Evolutionary conservation across 2,797 vertebrate genomes (phyloP), one percentile per base, ranked within the genome.

Genomic region (Hydrocynus forskahlii): DNA sequence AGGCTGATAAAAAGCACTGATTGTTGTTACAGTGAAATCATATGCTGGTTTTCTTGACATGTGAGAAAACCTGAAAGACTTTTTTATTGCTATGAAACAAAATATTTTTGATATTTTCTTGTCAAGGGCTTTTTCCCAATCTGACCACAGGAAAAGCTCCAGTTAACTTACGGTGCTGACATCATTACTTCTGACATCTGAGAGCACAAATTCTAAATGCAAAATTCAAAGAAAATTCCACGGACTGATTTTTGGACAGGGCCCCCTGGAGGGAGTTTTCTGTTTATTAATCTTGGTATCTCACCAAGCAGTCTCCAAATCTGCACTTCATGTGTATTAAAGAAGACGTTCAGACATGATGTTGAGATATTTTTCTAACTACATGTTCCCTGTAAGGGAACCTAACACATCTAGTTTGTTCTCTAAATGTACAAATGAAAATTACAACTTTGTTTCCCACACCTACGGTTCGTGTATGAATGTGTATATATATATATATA

Each of bases 21-120:
- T 10, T 63, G 57, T 71, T 68, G 54, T 72, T 63, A 73, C 7
- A 52, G 12, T 54, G 72, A 71, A 81, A 74, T 12, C 16, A 76
- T 64, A 16, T 50, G 21, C 35, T 52, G 75, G 80, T 87, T 48
- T 68, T 40, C 21, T 5, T 43, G 16, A 10, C n/a, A 13, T 40
- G 1, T 60, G 23, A 72, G 19, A 55, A 79, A 79, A 14, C 14
- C 7, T 66, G 45, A 59, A 43, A 14, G 0, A 16, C 14, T 50
- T 12, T 71, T n/a, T 69, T 2, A 57, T 29, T 72, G 23, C 6
- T 72, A 35, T 73, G 50, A 74, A 48, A 29, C 62, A 50, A 85
- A 76, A 79, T 86, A 88, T 55, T 82, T 87, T 84, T 84, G 59
- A 73, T 55, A 52, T 12, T 78, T 87, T 80, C 83, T 83, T 86